These are phyloP conservation scores for Argyresthia albistria DNA, from an alignment of 2,888 invertebrate species.

Conservation along the genomic window DNA sequence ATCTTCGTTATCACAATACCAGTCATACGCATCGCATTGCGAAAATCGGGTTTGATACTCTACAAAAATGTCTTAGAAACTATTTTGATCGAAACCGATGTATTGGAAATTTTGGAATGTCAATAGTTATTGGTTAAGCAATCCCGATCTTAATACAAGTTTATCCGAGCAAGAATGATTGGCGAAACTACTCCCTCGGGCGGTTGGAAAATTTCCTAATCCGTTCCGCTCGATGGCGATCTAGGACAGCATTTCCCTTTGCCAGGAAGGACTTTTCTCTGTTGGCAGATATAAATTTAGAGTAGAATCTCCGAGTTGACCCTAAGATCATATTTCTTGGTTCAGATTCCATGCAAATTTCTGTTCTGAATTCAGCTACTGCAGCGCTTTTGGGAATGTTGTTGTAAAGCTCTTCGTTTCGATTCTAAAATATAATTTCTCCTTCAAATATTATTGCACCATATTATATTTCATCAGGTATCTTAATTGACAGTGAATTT, in stretches of 20 bases:
- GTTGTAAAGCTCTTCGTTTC: background rate
- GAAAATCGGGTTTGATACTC: too few relatives aligned
- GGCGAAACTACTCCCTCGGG: background rate
- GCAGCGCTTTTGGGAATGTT: conserved; percentile 13
- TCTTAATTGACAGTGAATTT: background rate
- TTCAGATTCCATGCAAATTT: conserved; percentile 24
- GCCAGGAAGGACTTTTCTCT: too few relatives aligned
- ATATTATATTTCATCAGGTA: background rate
- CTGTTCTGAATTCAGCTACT: conserved; percentile 14
- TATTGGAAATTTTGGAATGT: too few relatives aligned
- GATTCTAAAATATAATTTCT: too few relatives aligned
- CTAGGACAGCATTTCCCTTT: background rate
- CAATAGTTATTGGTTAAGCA: too few relatives aligned
- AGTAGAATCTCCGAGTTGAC: conserved; percentile 9
- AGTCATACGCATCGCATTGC: too few relatives aligned
- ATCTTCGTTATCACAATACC: conserved; percentile 29
- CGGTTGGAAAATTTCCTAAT: background rate
- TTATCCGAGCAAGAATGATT: too few relatives aligned
- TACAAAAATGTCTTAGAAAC: too few relatives aligned
- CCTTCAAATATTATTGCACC: background rate
- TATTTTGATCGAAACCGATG: too few relatives aligned
- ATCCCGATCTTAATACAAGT: too few relatives aligned
- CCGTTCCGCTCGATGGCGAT: background rate
- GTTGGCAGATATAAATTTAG: background rate
- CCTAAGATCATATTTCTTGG: conserved; percentile 23